phyloP scores from a whole-genome alignment of 2,113 vertebrate species.

The Plecturocebus donacophilus region DNA sequence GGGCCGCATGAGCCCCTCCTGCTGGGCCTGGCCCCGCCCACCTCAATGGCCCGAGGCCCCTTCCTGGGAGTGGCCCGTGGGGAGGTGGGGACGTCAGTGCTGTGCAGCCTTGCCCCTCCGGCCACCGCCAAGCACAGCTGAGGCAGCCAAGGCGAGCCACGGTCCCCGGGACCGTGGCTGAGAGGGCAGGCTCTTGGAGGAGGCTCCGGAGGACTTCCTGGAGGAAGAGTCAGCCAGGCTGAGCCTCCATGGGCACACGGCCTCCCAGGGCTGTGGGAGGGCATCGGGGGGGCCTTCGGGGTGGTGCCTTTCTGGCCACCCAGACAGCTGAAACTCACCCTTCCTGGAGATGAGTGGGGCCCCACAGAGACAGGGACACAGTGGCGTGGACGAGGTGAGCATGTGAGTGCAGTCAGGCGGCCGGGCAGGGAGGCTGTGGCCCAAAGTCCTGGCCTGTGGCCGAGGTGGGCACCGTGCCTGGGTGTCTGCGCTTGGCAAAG shows the following conservation, averaged over 20 bases:
- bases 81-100: not conserved
- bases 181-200: too few relatives aligned
- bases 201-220: not conserved
- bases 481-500: rapidly evolving
- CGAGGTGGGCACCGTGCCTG: not conserved
- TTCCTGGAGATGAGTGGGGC: too few relatives aligned
- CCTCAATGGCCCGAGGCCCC: not conserved
- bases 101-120: not conserved
- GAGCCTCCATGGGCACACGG: not conserved
- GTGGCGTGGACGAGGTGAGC: not conserved
- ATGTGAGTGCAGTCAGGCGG: rapidly evolving
- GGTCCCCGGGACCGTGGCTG: not conserved
- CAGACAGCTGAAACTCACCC: not conserved
- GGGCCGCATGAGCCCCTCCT: not conserved
- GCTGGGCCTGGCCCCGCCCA: not conserved
- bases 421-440: not conserved
- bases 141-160: not conserved
- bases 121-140: not conserved
- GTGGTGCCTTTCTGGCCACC: not conserved
- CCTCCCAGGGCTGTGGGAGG: too few relatives aligned
- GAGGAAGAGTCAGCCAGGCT: not conserved
- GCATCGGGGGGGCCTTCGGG: not conserved
- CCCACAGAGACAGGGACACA: not conserved
- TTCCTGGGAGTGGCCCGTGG: not conserved
- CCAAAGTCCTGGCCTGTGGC: not conserved